These are phyloP conservation scores for Cerastis rubricosa DNA, from an alignment of 2,888 invertebrate genomes.

Conservation along the genomic window DNA sequence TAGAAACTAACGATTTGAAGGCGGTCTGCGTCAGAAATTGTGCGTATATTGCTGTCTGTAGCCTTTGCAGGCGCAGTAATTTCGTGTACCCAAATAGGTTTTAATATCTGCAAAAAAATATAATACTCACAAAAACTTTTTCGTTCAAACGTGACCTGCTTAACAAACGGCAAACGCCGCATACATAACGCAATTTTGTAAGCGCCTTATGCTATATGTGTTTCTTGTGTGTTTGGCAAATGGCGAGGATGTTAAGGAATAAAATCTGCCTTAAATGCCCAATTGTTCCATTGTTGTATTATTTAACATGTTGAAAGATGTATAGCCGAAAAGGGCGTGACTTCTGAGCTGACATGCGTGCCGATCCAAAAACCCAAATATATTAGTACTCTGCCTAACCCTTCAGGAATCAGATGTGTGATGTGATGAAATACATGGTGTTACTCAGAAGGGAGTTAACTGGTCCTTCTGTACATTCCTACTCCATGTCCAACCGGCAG, in stretches of 20 bases:
- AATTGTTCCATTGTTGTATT: neutral
- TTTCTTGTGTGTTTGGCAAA: neutral
- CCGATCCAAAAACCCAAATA: neutral
- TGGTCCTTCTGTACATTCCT: constrained; percentile 36
- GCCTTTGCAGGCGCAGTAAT: neutral
- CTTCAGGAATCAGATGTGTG: neutral
- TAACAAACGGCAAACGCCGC: neutral
- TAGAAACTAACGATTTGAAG: neutral
- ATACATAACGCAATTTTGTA: neutral
- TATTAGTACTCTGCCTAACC: neutral
- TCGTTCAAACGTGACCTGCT: neutral
- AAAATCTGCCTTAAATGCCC: too few relatives aligned
- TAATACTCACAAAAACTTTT: neutral
- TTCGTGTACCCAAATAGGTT: neutral
- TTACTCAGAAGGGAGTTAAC: neutral
- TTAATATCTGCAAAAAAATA: constrained; percentile 2
- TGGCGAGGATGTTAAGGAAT: neutral
- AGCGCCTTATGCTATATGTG: neutral
- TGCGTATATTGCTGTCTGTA: neutral
- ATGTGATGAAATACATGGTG: neutral
- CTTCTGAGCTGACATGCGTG: neutral
- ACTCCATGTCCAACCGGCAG: neutral
- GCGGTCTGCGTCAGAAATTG: neutral
- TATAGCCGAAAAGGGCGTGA: neutral
- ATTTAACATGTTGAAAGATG: neutral